Conservation (phyloP, 2,888 invertebrate genomes). For the Lordiphosa andalusiaca region DNA sequence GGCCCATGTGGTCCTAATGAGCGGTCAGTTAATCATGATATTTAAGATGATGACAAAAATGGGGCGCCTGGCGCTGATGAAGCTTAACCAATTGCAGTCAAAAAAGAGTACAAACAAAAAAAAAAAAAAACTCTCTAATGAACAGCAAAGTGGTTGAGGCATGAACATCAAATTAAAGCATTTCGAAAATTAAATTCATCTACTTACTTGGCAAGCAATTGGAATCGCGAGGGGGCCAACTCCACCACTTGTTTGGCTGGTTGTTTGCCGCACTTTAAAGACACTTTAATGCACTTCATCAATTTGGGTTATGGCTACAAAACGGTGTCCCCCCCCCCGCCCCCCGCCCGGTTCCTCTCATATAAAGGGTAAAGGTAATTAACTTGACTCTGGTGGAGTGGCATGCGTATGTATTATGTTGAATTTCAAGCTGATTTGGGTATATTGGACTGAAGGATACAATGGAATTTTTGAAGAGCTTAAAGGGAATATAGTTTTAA, state of each 20-base stretch:
- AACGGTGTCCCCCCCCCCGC: conserved; percentile 21
- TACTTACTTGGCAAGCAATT: conserved; percentile 1
- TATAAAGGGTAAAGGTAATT: conserved; percentile 20
- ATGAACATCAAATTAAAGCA: conserved; percentile 23
- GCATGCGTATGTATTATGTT: too few relatives aligned
- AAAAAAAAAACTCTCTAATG: conserved; percentile 24
- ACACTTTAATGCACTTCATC: conserved; percentile 75
- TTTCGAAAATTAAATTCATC: conserved; percentile 38
- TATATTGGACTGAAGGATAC: too few relatives aligned
- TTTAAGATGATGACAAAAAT: conserved; percentile 35
- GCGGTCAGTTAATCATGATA: conserved; percentile 73
- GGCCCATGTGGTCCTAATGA: conserved; percentile 59
- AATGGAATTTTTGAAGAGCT: too few relatives aligned
- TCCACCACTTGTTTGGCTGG: conserved; percentile 6
- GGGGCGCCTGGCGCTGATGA: conserved; percentile 15
- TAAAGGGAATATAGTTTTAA: too few relatives aligned
- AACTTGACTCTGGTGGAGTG: conserved; percentile 7
- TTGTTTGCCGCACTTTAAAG: conserved; percentile 62
- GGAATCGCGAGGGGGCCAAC: neutral
- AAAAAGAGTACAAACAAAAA: neutral
- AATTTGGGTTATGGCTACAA: conserved; percentile 57
- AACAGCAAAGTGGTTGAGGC: conserved; percentile 22
- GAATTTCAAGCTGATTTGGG: too few relatives aligned
- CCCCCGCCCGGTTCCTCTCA: conserved; percentile 12
- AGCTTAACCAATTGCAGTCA: conserved; percentile 10